Evolutionary conservation across 2,888 invertebrate genomes (phyloP).

Genomic region (Linyphia triangularis): DNA sequence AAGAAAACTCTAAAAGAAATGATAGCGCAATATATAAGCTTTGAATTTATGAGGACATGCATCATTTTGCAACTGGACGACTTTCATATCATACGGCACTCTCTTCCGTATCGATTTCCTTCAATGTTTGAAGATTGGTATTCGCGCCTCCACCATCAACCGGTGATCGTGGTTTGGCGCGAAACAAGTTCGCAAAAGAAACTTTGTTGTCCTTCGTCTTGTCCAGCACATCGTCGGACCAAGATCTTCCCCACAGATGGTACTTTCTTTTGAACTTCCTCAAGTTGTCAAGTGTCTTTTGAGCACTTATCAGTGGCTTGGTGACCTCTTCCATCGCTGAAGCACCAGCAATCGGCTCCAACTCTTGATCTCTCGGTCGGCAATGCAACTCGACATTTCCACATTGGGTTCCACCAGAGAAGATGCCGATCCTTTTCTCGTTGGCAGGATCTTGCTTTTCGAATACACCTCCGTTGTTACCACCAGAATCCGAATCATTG

Average conservation of each 20-base stretch:
- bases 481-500: background rate
- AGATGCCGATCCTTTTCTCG: background rate
- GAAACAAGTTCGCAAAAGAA: slow-evolving; percentile 46
- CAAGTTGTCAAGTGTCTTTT: slow-evolving; percentile 35
- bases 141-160: background rate
- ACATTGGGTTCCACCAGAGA: background rate
- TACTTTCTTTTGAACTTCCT: slow-evolving; percentile 49
- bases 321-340: slow-evolving; percentile 24
- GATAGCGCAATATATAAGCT: no score
- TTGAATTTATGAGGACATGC: no score
- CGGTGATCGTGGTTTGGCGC: background rate
- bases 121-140: slow-evolving; percentile 42
- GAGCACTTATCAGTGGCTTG: slow-evolving; percentile 44
- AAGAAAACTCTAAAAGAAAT: no score
- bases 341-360: background rate
- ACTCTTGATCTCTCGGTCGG: background rate
- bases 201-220: slow-evolving; percentile 32
- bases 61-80: no score
- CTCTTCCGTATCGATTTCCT: slow-evolving; percentile 65
- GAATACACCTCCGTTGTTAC: background rate
- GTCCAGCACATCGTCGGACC: slow-evolving; percentile 69
- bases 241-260: slow-evolving; percentile 55
- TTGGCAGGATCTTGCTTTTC: background rate
- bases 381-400: background rate
- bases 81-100: slow-evolving; percentile 60